phyloP scores from a whole-genome alignment of 1,140 invertebrate species.

The Paraescarpia echinospica region DNA sequence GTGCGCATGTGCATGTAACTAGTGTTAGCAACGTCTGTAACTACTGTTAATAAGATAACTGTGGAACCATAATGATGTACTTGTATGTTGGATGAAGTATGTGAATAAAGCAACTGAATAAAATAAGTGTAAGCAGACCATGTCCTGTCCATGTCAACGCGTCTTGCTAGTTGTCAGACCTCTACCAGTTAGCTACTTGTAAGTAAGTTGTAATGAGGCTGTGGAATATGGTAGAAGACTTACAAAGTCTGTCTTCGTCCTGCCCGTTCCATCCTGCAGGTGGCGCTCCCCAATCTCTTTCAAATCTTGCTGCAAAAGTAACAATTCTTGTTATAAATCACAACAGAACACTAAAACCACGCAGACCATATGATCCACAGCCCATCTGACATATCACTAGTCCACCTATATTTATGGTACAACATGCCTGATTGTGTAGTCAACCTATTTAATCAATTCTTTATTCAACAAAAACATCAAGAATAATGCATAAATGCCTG shows the following conservation, averaged over 20 bases:
- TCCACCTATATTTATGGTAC: background rate
- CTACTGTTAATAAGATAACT: too few species aligned
- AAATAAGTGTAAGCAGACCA: too few species aligned
- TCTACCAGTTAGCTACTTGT: too few species aligned
- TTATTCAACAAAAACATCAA: background rate
- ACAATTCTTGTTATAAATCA: too few species aligned
- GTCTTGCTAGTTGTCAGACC: too few species aligned
- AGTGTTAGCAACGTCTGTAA: too few species aligned
- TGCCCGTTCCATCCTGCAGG: slow-evolving; percentile 51
- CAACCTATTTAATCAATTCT: background rate
- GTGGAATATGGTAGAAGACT: slow-evolving; percentile 32
- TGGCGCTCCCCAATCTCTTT: slow-evolving; percentile 64
- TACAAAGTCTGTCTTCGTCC: slow-evolving; percentile 53
- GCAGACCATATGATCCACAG: background rate
- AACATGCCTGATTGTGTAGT: background rate
- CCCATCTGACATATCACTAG: background rate
- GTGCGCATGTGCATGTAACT: too few species aligned
- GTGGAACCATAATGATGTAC: too few species aligned
- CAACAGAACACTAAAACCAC: background rate
- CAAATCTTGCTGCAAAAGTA: slow-evolving; percentile 50
- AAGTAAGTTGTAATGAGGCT: too few species aligned
- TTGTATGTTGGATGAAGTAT: too few species aligned
- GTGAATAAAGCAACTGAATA: too few species aligned
- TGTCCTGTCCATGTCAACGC: too few species aligned
- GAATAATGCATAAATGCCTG: background rate